phyloP scores from a whole-genome alignment of 2,888 invertebrate genomes.

The Anthrax anthrax region DNA sequence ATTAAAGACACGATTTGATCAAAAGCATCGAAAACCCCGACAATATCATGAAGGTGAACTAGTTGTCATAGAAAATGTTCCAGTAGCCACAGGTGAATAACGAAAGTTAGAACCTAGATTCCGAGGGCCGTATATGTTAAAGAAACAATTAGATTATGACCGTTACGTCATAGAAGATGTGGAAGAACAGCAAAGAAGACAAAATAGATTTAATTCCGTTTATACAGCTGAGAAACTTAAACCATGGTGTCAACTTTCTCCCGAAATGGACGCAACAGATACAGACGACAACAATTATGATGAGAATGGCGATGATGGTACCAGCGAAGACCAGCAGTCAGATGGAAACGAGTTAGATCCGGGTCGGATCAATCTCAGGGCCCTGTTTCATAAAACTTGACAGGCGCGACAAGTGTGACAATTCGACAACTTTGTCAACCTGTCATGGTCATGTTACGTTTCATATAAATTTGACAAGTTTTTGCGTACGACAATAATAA shows the following conservation, averaged over 20 bases:
- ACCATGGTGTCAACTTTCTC: background rate
- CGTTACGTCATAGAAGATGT: slow-evolving; percentile 16
- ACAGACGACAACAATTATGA: no score
- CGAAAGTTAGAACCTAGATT: slow-evolving; percentile 12
- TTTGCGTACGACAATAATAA: no score
- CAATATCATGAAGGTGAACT: slow-evolving; percentile 1
- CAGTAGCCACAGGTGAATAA: slow-evolving; percentile 1
- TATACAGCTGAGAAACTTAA: background rate
- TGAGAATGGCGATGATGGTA: background rate
- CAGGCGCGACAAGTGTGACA: no score
- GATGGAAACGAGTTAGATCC: no score
- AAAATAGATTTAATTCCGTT: background rate
- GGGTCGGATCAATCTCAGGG: no score
- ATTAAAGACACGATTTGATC: slow-evolving; percentile 1
- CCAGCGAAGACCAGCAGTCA: background rate
- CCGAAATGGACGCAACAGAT: slow-evolving; percentile 1
- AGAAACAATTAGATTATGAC: slow-evolving; percentile 13
- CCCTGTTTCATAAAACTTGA: no score
- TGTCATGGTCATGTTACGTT: no score
- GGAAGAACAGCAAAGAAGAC: slow-evolving; percentile 13
- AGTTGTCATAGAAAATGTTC: background rate
- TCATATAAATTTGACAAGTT: no score
- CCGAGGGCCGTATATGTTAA: slow-evolving; percentile 17
- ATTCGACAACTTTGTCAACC: no score
- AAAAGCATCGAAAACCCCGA: background rate